These are phyloP conservation scores for Myripristis jacobus DNA, from an alignment of 2,797 vertebrate species.

Conservation along the genomic window DNA sequence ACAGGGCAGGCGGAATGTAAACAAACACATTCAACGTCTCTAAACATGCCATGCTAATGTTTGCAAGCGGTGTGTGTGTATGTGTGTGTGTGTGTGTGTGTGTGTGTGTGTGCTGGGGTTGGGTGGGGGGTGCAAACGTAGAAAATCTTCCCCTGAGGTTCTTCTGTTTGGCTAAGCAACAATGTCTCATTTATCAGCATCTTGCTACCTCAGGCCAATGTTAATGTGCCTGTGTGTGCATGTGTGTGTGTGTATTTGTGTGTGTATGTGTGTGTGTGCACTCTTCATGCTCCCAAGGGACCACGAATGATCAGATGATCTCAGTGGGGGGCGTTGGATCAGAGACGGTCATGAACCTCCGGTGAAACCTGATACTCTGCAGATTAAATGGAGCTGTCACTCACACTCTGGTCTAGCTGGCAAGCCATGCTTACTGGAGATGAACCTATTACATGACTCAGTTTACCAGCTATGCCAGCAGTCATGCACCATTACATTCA, in stretches of 20 bases:
- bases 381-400: constrained; percentile 23
- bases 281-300: constrained; percentile 1
- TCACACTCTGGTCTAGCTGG: constrained; percentile 6
- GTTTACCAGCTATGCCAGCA: background rate
- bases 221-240: constrained; percentile 11
- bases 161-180: constrained; percentile 22
- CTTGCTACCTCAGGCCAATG: background rate
- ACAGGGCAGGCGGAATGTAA: constrained; percentile 26
- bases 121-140: background rate
- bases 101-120: constrained; percentile 7
- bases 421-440: constrained; percentile 5
- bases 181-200: constrained; percentile 27
- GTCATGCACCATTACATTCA: background rate
- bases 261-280: constrained; percentile 10
- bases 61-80: constrained; percentile 3
- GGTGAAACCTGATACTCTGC: constrained; percentile 11
- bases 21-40: constrained; percentile 29
- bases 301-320: constrained; percentile 17
- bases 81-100: constrained; percentile 4
- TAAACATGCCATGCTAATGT: constrained; percentile 46
- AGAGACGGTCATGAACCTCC: background rate
- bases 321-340: constrained; percentile 10
- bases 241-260: constrained; percentile 15
- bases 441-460: constrained; percentile 2
- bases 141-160: constrained; percentile 15